A percentile compares a stretch with the other conserved stretches of the same genome.
These are phyloP conservation scores for Pionites leucogaster DNA, from an alignment of 2,113 vertebrate species.

Conservation along the genomic window DNA sequence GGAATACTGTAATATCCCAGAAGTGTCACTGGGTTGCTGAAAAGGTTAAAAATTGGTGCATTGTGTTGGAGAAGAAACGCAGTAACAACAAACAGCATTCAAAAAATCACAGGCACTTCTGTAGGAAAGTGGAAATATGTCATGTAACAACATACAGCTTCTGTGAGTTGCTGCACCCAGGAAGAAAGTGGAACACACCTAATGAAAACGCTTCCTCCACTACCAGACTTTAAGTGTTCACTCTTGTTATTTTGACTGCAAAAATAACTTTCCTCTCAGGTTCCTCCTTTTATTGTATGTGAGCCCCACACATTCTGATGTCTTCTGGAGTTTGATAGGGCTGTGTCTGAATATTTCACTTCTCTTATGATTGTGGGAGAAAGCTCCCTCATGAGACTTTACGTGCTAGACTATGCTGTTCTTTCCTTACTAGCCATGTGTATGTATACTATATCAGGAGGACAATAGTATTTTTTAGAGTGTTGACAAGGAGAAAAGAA, in stretches of 20 bases:
- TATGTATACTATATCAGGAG: not conserved
- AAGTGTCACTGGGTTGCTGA: conserved; percentile 59
- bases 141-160: conserved; percentile 33
- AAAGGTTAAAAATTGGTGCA: conserved; percentile 70
- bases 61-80: conserved; percentile 19
- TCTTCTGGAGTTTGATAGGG: not conserved
- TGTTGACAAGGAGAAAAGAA: conserved; percentile 40
- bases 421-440: not conserved
- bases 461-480: not conserved
- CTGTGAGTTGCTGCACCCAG: not conserved
- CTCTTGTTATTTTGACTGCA: conserved; percentile 34
- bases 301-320: not conserved
- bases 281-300: not conserved
- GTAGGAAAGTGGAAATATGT: conserved; percentile 37
- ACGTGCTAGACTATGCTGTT: not conserved
- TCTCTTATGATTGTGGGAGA: not conserved
- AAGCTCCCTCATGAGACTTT: not conserved
- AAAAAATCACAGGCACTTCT: conserved; percentile 43
- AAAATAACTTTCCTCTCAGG: conserved; percentile 18
- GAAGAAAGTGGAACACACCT: conserved; percentile 26
- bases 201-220: conserved; percentile 12
- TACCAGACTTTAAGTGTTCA: not conserved
- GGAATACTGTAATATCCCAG: conserved; percentile 62
- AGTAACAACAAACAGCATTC: conserved; percentile 41
- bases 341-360: conserved; percentile 2